Evolutionary conservation across 2,797 vertebrate species (phyloP), one percentile per base, ranked within the genome.

Genomic region (Pseudochaenichthys georgianus): DNA sequence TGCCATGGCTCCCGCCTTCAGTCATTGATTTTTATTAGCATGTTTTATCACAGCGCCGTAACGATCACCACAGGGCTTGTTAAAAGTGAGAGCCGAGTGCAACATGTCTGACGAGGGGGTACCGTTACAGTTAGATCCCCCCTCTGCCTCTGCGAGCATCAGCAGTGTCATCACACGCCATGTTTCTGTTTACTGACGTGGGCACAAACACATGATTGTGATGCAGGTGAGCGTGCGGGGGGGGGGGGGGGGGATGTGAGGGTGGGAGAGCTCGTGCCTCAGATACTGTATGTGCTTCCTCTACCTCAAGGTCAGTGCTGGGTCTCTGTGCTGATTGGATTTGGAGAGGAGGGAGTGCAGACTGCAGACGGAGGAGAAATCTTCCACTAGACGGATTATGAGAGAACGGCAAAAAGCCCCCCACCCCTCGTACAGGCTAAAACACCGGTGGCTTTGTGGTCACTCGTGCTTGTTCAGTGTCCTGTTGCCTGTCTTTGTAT

Each of bases 301-400:
- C 82, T 82, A 70, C 74, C 86, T 93, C 93, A 95, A 94, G 94
- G 92, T 94, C 93, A 93, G 88, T 62, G 78, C 79, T 57, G 80
- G 89, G 85, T 82, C 81, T 83, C 62, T 79, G 77, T 83, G 78
- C 83, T 91, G 91, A 94, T 93, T 93, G 85, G 89, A 91, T 92
- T 90, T 80, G 76, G 61, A 48, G 60, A 55, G 46, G 38, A 59
- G 57, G 63, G 72, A 71, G 69, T 47, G 73, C 80, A 81, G 79
- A 77, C 80, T 77, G 85, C 81, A 84, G 88, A 83, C 79, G 60
- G 72, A 84, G 67, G 64, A 83, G 72, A 78, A 89, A 86, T 88
- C 78, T 80, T 87, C 60, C 78, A 82, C 67, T 38, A 62, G 78
- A 48, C 12, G 64, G 73, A 73, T 87, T 73, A 80, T 62, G 31